Conservation (phyloP, 2,113 vertebrate species). For the Micromys minutus region DNA sequence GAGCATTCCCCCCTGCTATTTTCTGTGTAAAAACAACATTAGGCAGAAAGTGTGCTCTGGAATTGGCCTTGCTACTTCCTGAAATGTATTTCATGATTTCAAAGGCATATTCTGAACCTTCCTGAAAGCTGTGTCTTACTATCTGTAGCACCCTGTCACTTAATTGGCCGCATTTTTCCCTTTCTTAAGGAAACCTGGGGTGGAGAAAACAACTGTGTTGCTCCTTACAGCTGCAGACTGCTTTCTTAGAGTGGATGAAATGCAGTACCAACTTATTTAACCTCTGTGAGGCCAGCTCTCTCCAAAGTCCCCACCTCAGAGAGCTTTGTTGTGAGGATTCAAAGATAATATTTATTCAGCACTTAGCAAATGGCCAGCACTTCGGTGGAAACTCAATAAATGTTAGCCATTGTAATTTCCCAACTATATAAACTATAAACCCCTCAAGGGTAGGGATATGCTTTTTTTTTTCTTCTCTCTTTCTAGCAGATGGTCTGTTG, state of each 20-base stretch:
- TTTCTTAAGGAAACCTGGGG: constrained; percentile 36
- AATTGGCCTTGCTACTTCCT: constrained; percentile 37
- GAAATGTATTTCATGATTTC: constrained; percentile 38
- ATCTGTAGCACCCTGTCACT: background rate
- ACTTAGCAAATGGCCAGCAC: constrained; percentile 23
- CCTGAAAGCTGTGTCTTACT: constrained; percentile 55
- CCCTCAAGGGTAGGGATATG: constrained; percentile 65
- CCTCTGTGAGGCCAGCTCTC: constrained; percentile 7
- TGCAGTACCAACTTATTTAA: constrained; percentile 50
- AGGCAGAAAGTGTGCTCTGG: constrained; percentile 3
- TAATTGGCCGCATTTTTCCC: constrained; percentile 14
- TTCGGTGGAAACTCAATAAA: constrained; percentile 56
- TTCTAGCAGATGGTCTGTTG: constrained; percentile 58
- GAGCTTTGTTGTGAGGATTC: constrained; percentile 7
- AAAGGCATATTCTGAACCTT: constrained; percentile 56
- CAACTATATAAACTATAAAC: constrained; percentile 74
- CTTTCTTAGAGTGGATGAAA: constrained; percentile 49
- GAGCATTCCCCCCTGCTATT: constrained; percentile 51
- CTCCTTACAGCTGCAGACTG: background rate
- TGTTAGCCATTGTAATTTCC: constrained; percentile 60
- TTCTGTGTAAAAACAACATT: constrained; percentile 44
- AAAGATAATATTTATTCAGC: constrained; percentile 67
- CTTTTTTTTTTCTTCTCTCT: background rate
- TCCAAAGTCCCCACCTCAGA: constrained; percentile 49
- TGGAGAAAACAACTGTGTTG: background rate